Conservation (phyloP, 2,113 vertebrate species). For the Phrynosoma blainvillii region DNA sequence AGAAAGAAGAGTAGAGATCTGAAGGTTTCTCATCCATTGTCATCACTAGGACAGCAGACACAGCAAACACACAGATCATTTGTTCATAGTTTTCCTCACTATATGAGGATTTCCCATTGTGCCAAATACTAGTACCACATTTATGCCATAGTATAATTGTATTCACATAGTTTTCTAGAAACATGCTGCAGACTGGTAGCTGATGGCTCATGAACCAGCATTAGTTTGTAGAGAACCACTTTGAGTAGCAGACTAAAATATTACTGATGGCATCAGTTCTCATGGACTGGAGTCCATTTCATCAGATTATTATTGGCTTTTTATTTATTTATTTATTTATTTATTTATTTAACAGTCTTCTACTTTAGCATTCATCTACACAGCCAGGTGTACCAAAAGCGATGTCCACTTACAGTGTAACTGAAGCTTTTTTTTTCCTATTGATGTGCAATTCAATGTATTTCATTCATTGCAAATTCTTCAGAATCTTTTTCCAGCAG, state of each 20-base stretch:
- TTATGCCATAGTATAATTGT: no score
- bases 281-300: background rate
- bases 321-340: no score
- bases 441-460: background rate
- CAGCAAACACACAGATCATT: background rate
- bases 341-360: no score
- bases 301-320: background rate
- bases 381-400: no score
- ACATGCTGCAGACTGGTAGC: no score
- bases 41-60: background rate
- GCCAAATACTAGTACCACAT: no score
- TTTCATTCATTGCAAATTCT: background rate
- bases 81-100: background rate
- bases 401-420: background rate
- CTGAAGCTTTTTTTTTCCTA: background rate
- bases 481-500: background rate
- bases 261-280: background rate
- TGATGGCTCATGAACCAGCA: no score
- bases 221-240: no score
- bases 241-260: background rate
- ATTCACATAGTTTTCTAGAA: no score
- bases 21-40: background rate
- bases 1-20: background rate
- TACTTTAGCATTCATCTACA: background rate
- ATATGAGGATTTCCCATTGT: background rate